Percentiles rank a stretch among this genome's conserved stretches.
phyloP scores from a whole-genome alignment of 2,113 vertebrate species.

The Solea solea region DNA sequence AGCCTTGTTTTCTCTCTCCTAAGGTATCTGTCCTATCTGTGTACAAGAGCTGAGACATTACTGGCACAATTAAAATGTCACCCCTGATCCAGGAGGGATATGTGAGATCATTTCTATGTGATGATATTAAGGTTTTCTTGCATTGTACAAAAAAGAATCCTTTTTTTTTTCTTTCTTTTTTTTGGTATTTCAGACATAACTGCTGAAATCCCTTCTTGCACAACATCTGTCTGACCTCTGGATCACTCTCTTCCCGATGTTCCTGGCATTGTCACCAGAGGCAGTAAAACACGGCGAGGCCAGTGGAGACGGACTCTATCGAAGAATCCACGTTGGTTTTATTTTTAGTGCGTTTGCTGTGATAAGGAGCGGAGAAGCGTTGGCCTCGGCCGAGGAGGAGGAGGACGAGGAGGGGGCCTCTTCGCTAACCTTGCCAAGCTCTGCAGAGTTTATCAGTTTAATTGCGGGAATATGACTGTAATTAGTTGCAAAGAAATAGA shows the following conservation, averaged over 20 bases:
- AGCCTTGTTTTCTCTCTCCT: constrained; percentile 61
- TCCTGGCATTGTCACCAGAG: constrained; percentile 69
- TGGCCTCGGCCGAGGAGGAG: background rate
- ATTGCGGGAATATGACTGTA: constrained; percentile 76
- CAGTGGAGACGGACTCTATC: constrained; percentile 62
- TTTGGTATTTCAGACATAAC: constrained; percentile 45
- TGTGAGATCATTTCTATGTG: constrained; percentile 3
- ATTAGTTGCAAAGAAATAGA: constrained; percentile 79
- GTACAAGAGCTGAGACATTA: constrained; percentile 30
- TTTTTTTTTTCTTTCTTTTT: constrained; percentile 38
- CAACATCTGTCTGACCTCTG: constrained; percentile 79
- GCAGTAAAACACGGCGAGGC: constrained; percentile 64
- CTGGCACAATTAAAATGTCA: constrained; percentile 63
- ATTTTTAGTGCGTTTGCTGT: constrained; percentile 74
- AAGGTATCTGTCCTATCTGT: constrained; percentile 43
- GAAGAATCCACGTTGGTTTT: constrained; percentile 63
- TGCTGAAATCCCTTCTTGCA: constrained; percentile 38
- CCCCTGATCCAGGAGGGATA: constrained; percentile 35
- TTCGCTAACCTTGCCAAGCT: constrained; percentile 49
- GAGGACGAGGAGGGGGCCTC: constrained; percentile 29
- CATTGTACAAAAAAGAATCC: constrained; percentile 30
- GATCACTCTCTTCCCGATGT: constrained; percentile 47
- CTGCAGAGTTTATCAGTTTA: constrained; percentile 78
- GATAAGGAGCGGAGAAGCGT: constrained; percentile 5
- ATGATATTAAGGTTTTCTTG: constrained; percentile 21